Evolutionary conservation across 2,113 vertebrate species (phyloP).

Genomic region (Platichthys flesus): DNA sequence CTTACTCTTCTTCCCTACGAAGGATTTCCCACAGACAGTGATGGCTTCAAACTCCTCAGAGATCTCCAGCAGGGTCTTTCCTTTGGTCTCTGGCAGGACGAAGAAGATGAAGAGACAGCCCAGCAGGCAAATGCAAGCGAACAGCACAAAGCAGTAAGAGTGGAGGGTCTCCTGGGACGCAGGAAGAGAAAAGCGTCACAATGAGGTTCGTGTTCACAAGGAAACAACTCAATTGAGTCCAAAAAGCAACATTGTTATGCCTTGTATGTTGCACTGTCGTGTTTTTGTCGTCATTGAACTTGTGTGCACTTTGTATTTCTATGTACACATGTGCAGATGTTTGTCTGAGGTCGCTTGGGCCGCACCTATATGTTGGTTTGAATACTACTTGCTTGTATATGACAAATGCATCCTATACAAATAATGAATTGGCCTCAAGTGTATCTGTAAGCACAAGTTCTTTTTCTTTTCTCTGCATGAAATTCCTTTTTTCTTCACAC

Average conservation of each 20-base stretch:
- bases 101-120: conserved; percentile 72
- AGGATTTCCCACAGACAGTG: conserved; percentile 61
- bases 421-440: too few relatives aligned
- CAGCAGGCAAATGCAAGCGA: conserved; percentile 66
- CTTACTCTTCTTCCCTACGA: background rate
- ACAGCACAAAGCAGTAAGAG: conserved; percentile 77
- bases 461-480: too few relatives aligned
- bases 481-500: background rate
- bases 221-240: background rate
- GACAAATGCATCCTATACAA: too few relatives aligned
- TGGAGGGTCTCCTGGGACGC: conserved; percentile 62
- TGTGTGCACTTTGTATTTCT: too few relatives aligned
- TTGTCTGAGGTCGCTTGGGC: too few relatives aligned
- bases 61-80: conserved; percentile 81
- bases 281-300: too few relatives aligned
- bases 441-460: too few relatives aligned
- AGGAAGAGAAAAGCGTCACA: background rate
- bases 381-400: too few relatives aligned
- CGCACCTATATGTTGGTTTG: too few relatives aligned
- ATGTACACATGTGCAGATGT: too few relatives aligned
- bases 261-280: too few relatives aligned
- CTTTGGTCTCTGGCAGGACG: conserved; percentile 82
- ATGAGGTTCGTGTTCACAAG: background rate
- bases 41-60: conserved; percentile 74
- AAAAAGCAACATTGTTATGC: too few relatives aligned